phyloP scores from a whole-genome alignment of 2,113 vertebrate genomes.

The Corythornis madagascariensis region DNA sequence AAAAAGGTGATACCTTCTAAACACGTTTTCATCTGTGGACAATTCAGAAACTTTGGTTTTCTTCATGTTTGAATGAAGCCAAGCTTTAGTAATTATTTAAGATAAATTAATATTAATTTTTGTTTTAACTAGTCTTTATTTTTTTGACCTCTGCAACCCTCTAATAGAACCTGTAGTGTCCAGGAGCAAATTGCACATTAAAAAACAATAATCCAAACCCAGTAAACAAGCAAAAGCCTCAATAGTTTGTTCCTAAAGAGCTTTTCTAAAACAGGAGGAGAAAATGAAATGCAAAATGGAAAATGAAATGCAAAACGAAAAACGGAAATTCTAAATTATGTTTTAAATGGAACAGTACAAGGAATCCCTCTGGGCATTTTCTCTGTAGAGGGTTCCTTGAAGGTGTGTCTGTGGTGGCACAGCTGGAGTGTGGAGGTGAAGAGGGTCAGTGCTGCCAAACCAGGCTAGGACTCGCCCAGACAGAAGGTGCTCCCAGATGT shows the following conservation, averaged over 20 bases:
- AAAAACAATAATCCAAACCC: neutral
- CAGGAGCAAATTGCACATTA: neutral
- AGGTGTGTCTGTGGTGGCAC: neutral
- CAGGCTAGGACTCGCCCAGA: no score
- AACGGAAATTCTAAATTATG: neutral
- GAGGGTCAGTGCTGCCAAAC: neutral
- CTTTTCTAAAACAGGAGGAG: neutral
- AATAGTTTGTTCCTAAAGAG: neutral
- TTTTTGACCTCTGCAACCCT: neutral
- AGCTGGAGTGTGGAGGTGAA: neutral
- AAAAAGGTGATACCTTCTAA: neutral
- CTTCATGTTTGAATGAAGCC: neutral
- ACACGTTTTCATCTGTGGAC: neutral
- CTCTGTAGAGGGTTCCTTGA: neutral
- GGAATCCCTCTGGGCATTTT: rapidly evolving
- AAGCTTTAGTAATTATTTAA: neutral
- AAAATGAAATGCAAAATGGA: neutral
- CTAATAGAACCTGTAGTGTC: neutral
- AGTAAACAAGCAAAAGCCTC: neutral
- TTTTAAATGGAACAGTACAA: neutral
- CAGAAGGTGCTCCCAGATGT: no score
- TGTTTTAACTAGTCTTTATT: neutral
- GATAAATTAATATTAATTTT: neutral
- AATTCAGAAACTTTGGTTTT: neutral
- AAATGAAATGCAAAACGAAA: neutral